Base-by-base conservation (phyloP, 2,113 vertebrate species). In the Hydropotes inermis region DNA sequence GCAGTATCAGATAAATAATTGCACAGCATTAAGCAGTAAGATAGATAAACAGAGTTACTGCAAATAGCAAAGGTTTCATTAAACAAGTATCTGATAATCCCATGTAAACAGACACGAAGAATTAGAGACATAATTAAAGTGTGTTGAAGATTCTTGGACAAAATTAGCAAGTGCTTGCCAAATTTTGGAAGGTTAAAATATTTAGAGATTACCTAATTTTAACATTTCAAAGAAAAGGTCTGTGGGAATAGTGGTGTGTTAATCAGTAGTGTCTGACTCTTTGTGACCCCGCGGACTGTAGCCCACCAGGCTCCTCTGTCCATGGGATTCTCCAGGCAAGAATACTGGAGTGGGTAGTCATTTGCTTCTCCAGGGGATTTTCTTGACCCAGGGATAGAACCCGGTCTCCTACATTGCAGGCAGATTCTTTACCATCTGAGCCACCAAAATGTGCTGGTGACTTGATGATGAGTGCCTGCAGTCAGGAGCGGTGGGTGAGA, bases 11-110 rank as follows among this genome's bases (percentile, higher is more conserved):
- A 57, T 94, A 81, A 87, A 55, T 83, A 70, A 90, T 97, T 96
- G 87, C 30, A 6, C 64, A 79, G 14, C 57, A 87, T 55, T 83
- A 92, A 90, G 21, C 85, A 92, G 78, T 95, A 74, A 95, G 58
- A 45, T 86, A 90, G 94, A 91, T 96, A 97, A 98, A 95, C 39
- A 97, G 78, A 39, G 67, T 92, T 93, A 86, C 36, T 43, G 58
- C 58, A 57, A 6, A 55, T 95, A 85, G 36, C 91, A 89, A 61
- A 91, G 82, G 33, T 55, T 94, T 82, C 87, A 89, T 97, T 97
- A 82, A 92, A 67, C 61, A 54, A 60, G 74, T 93, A 47, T 82
- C 84, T 96, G 54, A 83, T 90, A 60, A 82, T 97, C 47, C 45
- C 55, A 57, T n/a, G 55, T 94, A 89, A 91, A 94, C 85, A 79